Base-by-base conservation (phyloP, 1,140 invertebrate species). In the Homalodisca vitripennis region DNA sequence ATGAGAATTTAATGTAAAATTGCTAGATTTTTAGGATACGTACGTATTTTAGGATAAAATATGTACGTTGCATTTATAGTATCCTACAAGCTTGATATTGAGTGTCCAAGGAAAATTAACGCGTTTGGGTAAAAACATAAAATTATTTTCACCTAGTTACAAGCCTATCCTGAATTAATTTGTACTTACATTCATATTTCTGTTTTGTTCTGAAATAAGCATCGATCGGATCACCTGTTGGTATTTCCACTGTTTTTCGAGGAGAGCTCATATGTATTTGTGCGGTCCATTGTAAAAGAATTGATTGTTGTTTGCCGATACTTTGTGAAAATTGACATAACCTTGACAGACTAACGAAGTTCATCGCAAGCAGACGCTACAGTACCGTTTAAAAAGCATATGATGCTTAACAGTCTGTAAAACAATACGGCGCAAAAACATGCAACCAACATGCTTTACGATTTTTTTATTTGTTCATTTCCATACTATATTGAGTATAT, bases 121-220 rank as follows among this genome's bases (percentile, higher is more conserved):
- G n/a, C n/a, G n/a, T n/a, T n/a, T n/a, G n/a, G n/a, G n/a, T n/a
- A n/a, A n/a, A n/a, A n/a, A n/a, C 34, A 41, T 41, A 41, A 41
- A 41, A n/a, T n/a, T 17, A 41, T 10, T 51, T 51, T 51, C n/a
- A 51, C 17, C 3, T 6, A 51, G 48, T 3, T n/a, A 3, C n/a
- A 51, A n/a, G n/a, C 26, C 55, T 60, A 53, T 53, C 48, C 48
- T 53, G 51, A 53, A 53, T 24, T 6, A 14, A 53, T 12, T 64
- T 30, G 14, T 24, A 74, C 73, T 74, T 62, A 76, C 75, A 76
- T 73, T 74, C 74, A 70, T 72, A 76, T 69, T 73, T 73, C 41
- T 74, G 69, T 71, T 74, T 76, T 10, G 75, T 76, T 68, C 63
- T 71, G 10, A 73, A 17, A 51, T 76, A 74, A 3, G 72, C 71